Evolutionary conservation across 1,140 invertebrate genomes (phyloP).

Genomic region (Apis cerana): DNA sequence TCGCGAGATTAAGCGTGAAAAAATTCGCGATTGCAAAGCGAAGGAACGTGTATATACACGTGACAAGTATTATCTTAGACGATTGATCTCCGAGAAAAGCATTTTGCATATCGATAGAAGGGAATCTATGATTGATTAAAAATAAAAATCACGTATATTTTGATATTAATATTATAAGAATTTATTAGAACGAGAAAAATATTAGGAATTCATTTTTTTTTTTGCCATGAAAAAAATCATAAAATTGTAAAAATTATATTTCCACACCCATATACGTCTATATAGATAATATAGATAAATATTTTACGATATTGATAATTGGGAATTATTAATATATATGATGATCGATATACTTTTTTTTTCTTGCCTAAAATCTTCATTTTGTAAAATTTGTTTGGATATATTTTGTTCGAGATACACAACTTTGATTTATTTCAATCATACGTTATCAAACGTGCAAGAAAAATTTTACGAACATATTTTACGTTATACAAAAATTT

Average conservation of each 20-base stretch:
- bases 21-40: background rate
- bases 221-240: background rate
- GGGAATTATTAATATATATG: too few relatives aligned
- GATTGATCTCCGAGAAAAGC: background rate
- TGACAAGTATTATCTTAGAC: background rate
- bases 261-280: too few relatives aligned
- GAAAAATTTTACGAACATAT: background rate
- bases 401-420: background rate
- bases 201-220: background rate
- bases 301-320: background rate
- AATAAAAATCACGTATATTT: background rate
- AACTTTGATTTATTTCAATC: background rate
- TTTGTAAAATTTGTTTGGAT: background rate
- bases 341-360: too few relatives aligned
- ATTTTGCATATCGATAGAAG: background rate
- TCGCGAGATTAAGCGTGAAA: background rate
- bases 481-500: too few relatives aligned
- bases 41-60: slow-evolving; percentile 7
- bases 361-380: background rate
- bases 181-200: background rate
- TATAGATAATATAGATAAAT: background rate
- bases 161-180: background rate
- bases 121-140: background rate
- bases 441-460: background rate
- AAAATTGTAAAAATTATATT: background rate